These are phyloP conservation scores for Copsychus sechellarum DNA, from an alignment of 2,113 vertebrate genomes.

Conservation along the genomic window DNA sequence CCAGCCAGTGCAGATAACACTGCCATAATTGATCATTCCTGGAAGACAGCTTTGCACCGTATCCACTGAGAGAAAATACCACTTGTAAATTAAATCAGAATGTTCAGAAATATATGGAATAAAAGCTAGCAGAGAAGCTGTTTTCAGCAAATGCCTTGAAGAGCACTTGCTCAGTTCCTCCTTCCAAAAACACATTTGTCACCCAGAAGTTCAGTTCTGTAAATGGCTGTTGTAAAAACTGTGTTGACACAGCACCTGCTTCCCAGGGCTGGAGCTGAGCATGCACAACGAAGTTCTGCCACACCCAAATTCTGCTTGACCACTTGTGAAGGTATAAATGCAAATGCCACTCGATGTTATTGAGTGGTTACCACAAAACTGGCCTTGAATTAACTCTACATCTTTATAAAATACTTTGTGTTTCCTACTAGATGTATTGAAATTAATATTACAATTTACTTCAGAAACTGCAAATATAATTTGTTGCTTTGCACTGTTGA, in stretches of 20 bases:
- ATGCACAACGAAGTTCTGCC: neutral
- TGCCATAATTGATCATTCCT: neutral
- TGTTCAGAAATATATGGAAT: neutral
- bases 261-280: neutral
- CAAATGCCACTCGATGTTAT: neutral
- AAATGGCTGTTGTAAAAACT: neutral
- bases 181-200: neutral
- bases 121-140: neutral
- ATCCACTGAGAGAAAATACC: neutral
- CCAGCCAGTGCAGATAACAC: neutral
- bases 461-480: slow-evolving; percentile 39
- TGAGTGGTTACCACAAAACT: neutral
- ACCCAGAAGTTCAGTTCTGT: neutral
- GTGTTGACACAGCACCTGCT: rapidly evolving
- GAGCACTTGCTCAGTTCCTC: neutral
- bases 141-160: neutral
- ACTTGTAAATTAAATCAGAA: neutral
- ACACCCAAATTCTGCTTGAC: neutral
- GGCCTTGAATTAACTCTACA: neutral
- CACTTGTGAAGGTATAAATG: neutral
- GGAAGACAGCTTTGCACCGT: neutral
- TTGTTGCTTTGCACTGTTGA: slow-evolving; percentile 51
- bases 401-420: neutral
- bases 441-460: slow-evolving; percentile 15
- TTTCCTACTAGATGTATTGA: neutral